These are phyloP conservation scores for Protonibea diacanthus DNA, from an alignment of 2,797 vertebrate genomes.

Conservation along the genomic window DNA sequence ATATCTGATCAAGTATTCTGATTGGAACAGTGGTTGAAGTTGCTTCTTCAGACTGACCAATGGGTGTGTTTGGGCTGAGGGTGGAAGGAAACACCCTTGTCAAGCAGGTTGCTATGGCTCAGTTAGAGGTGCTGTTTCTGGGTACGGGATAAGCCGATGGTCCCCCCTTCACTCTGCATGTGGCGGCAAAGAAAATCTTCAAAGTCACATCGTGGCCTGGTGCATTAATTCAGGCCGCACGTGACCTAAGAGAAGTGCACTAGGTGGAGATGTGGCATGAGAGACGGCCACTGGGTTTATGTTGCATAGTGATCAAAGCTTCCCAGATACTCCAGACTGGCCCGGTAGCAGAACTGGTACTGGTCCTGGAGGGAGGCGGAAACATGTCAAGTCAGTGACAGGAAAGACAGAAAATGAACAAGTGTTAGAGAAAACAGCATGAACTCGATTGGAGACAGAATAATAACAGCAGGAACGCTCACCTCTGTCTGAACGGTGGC, in stretches of 20 bases:
- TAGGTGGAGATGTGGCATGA: slow-evolving; percentile 72
- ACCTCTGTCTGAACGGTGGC: slow-evolving; percentile 99
- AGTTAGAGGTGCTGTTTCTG: slow-evolving; percentile 93
- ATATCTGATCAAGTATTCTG: slow-evolving; percentile 78
- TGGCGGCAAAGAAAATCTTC: slow-evolving; percentile 69
- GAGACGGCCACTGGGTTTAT: slow-evolving; percentile 85
- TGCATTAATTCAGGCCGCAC: slow-evolving; percentile 63
- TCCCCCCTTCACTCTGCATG: slow-evolving; percentile 76
- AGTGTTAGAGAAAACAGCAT: background rate
- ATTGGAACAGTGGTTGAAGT: slow-evolving; percentile 76
- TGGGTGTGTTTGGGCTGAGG: slow-evolving; percentile 74
- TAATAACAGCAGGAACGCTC: slow-evolving; percentile 31
- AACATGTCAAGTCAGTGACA: slow-evolving; percentile 7
- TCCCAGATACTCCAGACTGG: slow-evolving; percentile 98
- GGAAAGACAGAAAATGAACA: background rate
- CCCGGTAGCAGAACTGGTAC: slow-evolving; percentile 99
- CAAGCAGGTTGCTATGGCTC: slow-evolving; percentile 96
- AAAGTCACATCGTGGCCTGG: slow-evolving; percentile 74
- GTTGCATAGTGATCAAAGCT: slow-evolving; percentile 99
- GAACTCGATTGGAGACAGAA: background rate
- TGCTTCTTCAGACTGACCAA: slow-evolving; percentile 77
- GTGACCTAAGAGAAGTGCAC: slow-evolving; percentile 71
- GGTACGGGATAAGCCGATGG: slow-evolving; percentile 72
- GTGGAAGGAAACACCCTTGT: slow-evolving; percentile 74
- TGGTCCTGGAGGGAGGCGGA: slow-evolving; percentile 88